Conservation (phyloP, 1,140 invertebrate genomes). For the Thereuonema tuberculata region DNA sequence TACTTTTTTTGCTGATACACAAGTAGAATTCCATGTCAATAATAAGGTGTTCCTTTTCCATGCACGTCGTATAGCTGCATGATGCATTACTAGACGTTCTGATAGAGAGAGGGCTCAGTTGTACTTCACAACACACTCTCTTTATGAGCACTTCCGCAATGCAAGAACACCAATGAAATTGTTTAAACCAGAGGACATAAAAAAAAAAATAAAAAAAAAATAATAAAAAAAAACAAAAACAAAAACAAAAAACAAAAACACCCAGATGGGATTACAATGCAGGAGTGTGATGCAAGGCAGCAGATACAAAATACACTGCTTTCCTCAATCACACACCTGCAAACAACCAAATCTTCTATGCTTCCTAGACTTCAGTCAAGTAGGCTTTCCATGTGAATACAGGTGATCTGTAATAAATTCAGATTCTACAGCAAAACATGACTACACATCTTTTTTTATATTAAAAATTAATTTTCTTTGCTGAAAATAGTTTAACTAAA, state of each 20-base stretch:
- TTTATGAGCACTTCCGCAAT: conserved; percentile 12
- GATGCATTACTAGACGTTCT: conserved; percentile 5
- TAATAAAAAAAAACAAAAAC: neutral
- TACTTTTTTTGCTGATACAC: no score
- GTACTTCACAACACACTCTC: conserved; percentile 4
- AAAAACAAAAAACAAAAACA: neutral
- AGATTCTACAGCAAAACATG: no score
- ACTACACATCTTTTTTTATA: no score
- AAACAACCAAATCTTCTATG: no score
- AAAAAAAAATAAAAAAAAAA: neutral
- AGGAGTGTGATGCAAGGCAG: neutral
- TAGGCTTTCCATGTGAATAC: no score
- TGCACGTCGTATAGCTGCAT: neutral
- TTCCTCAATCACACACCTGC: neutral
- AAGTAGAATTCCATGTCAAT: no score
- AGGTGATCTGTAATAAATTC: no score
- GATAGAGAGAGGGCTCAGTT: conserved; percentile 11
- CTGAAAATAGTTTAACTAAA: no score
- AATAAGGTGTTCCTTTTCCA: no score
- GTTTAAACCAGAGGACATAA: neutral
- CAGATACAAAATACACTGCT: conserved; percentile 2
- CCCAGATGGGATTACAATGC: neutral
- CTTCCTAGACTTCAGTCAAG: no score
- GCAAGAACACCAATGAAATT: neutral
- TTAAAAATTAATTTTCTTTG: no score